Percentiles rank a stretch among this genome's conserved stretches.
These are phyloP conservation scores for Anniella stebbinsi DNA, from an alignment of 2,797 vertebrate genomes.

Conservation along the genomic window DNA sequence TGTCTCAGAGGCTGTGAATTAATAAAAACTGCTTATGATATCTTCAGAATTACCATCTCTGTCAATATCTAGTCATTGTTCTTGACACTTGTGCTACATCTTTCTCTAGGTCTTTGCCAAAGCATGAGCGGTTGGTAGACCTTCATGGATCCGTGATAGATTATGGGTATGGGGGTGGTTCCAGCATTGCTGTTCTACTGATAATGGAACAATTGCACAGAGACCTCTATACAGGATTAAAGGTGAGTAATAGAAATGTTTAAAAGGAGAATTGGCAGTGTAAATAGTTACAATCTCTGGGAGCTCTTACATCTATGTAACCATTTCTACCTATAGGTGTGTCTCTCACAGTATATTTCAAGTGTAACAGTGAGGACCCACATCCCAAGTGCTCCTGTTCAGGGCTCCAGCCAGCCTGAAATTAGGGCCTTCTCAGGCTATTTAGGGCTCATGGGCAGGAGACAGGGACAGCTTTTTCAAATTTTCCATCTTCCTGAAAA, in stretches of 20 bases:
- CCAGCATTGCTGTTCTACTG: constrained; percentile 94
- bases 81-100: not conserved
- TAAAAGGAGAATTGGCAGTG: not conserved
- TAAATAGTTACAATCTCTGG: not conserved
- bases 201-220: constrained; percentile 98
- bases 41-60: not conserved
- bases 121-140: constrained; percentile 93
- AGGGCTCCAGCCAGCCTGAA: not conserved
- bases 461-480: not conserved
- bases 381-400: not conserved
- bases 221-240: constrained; percentile 95
- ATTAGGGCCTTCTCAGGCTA: not conserved
- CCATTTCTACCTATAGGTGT: not conserved
- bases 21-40: not conserved
- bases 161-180: constrained; percentile 90
- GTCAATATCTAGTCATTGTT: rapidly evolving
- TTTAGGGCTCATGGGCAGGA: not conserved
- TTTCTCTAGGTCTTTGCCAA: constrained; percentile 88
- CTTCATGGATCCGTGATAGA: constrained; percentile 98
- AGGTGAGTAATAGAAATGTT: constrained; percentile 79
- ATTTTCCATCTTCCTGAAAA: not conserved
- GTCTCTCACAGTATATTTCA: not conserved
- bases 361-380: not conserved
- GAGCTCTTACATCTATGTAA: not conserved
- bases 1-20: not conserved